These are phyloP conservation scores for Xiphophorus maculatus DNA, from an alignment of 2,113 vertebrate genomes.

Conservation along the genomic window DNA sequence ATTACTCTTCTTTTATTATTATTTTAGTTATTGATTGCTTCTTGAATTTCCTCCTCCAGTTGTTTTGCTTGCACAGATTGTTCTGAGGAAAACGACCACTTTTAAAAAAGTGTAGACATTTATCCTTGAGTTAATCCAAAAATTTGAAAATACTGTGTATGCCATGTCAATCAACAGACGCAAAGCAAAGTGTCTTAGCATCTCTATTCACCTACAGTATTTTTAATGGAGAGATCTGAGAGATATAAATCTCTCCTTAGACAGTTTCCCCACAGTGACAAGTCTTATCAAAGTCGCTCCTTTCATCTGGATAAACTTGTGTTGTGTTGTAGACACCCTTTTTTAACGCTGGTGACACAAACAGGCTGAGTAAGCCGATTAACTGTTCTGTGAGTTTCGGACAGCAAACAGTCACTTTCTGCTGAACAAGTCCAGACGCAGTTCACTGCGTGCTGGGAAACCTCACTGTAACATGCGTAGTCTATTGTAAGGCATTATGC, in stretches of 20 bases:
- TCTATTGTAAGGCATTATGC: conserved; percentile 8
- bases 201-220: not conserved
- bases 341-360: conserved; percentile 29
- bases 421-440: conserved; percentile 63
- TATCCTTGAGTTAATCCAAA: not conserved
- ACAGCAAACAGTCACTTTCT: conserved; percentile 50
- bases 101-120: not conserved
- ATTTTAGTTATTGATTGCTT: not conserved
- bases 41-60: not conserved
- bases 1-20: no score
- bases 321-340: not conserved
- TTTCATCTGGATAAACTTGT: not conserved
- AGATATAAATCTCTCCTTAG: not conserved
- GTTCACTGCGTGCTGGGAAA: conserved; percentile 11
- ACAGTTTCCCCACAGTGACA: not conserved
- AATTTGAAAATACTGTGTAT: not conserved
- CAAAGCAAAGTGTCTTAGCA: not conserved
- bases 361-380: conserved; percentile 54
- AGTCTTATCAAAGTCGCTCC: not conserved
- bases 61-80: not conserved
- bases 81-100: not conserved
- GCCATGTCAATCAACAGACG: not conserved
- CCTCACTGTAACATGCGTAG: conserved; percentile 19
- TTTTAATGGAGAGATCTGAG: not conserved
- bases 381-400: conserved; percentile 49